These are phyloP conservation scores for Heliothis peltigera DNA, from an alignment of 2,888 invertebrate species.

Conservation along the genomic window DNA sequence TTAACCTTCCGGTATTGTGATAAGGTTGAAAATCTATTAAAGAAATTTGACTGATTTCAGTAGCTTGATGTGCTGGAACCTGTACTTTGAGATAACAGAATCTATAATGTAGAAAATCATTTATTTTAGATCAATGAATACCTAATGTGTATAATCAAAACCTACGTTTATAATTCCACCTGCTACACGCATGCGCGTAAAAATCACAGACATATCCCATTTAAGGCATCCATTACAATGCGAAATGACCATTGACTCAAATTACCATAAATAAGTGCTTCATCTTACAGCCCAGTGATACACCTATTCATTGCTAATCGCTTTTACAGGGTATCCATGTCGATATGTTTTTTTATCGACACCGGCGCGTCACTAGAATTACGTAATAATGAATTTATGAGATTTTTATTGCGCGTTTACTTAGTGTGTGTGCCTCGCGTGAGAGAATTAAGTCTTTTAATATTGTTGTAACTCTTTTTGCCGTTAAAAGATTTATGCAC, in stretches of 20 bases:
- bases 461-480: slow-evolving; percentile 49
- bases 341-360: slow-evolving; percentile 68
- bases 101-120: not conserved
- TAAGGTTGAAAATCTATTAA: too few relatives aligned
- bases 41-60: too few relatives aligned
- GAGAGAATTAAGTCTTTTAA: slow-evolving; percentile 47
- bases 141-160: not conserved
- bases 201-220: slow-evolving; percentile 39
- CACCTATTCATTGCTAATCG: slow-evolving; percentile 67
- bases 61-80: too few relatives aligned
- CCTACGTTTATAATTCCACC: not conserved
- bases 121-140: not conserved
- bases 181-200: not conserved
- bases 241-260: slow-evolving; percentile 41
- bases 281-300: slow-evolving; percentile 54
- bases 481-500: slow-evolving; percentile 46
- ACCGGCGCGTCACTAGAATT: slow-evolving; percentile 68
- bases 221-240: slow-evolving; percentile 40
- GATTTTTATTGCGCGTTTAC: slow-evolving; percentile 43
- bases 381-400: slow-evolving; percentile 64
- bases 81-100: too few relatives aligned
- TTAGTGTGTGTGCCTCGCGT: slow-evolving; percentile 42
- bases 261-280: slow-evolving; percentile 60
- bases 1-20: too few relatives aligned
- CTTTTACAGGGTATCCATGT: slow-evolving; percentile 69